Evolutionary conservation across 2,797 vertebrate genomes (phyloP), one percentile per base, ranked within the genome.

Genomic region (Anguilla megastoma): DNA sequence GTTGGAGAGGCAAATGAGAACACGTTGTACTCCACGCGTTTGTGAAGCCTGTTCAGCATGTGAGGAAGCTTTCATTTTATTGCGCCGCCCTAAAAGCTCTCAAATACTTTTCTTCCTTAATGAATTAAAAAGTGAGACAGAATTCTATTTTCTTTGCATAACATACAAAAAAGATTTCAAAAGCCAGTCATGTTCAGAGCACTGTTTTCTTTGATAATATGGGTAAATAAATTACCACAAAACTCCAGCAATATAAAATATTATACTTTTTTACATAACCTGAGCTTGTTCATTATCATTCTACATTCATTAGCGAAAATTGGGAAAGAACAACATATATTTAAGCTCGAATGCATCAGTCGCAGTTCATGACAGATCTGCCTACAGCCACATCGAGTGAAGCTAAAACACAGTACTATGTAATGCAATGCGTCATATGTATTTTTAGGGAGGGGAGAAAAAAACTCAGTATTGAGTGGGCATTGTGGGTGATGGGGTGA

Each of bases 21-120:
- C 86, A 89, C 30, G 36, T n/a, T 69, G 45, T 69, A 52, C 48
- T 50, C 52, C 82, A 85, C 76, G 83, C 85, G 84, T 69, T 69
- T 76, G 50, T 60, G 54, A 85, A 63, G 71, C 50, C n/a, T 48
- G 79, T 6, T 7, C 7, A n/a, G 79, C 63, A 36, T 18, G 16
- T 3, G 48, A 50, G 56, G 56, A 83, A 54, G 86, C 5, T 63
- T 7, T 66, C 1, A 16, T 7, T 74, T 36, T 10, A 36, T 30
- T 33, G 76, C 45, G 66, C 60, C 24, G 27, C 50, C 30, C 54
- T 66, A 41, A 74, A 76, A 21, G 24, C 45, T 9, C 8, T 48
- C 0, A 12, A 63, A 24, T 41, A 24, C 82, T 84, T 69, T n/a
- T 2, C 14, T 9, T 71, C 60, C 50, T 21, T 74, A 87, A 84